Conservation (phyloP, 2,888 invertebrate species). For the Autographa pulchrina region DNA sequence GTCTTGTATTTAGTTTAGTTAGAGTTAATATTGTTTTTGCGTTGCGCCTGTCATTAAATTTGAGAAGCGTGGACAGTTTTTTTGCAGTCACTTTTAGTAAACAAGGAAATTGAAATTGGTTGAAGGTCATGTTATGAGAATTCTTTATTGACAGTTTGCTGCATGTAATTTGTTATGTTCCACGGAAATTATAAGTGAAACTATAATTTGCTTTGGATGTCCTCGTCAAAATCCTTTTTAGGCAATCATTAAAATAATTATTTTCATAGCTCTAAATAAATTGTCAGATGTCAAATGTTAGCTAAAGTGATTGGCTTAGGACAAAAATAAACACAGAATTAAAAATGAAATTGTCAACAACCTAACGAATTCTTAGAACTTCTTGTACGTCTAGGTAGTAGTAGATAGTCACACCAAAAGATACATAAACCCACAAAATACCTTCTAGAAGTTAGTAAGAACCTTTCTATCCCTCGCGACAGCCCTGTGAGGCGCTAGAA, state of each 20-base stretch:
- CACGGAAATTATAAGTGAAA: neutral
- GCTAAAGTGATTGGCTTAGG: too few relatives aligned
- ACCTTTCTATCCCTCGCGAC: constrained; percentile 55
- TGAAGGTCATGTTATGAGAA: neutral
- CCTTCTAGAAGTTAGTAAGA: constrained; percentile 19
- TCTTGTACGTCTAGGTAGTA: too few relatives aligned
- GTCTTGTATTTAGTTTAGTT: constrained; percentile 31
- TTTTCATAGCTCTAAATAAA: neutral
- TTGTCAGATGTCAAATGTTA: neutral
- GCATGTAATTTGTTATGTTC: neutral
- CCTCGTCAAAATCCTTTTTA: neutral
- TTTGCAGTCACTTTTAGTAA: constrained; percentile 21
- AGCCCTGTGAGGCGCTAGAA: constrained; percentile 85
- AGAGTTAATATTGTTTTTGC: constrained; percentile 48
- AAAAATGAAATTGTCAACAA: too few relatives aligned
- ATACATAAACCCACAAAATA: neutral
- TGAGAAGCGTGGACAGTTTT: constrained; percentile 38
- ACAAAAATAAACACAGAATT: too few relatives aligned
- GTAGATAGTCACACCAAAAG: too few relatives aligned
- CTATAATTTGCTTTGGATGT: neutral
- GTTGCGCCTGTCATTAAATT: constrained; percentile 36
- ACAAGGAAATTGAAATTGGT: constrained; percentile 18
- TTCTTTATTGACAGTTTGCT: constrained; percentile 28
- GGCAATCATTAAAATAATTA: neutral
- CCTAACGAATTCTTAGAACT: too few relatives aligned